Evolutionary conservation across 2,888 invertebrate species (phyloP).

Genomic region (Liopterus haemorrhoidalis): DNA sequence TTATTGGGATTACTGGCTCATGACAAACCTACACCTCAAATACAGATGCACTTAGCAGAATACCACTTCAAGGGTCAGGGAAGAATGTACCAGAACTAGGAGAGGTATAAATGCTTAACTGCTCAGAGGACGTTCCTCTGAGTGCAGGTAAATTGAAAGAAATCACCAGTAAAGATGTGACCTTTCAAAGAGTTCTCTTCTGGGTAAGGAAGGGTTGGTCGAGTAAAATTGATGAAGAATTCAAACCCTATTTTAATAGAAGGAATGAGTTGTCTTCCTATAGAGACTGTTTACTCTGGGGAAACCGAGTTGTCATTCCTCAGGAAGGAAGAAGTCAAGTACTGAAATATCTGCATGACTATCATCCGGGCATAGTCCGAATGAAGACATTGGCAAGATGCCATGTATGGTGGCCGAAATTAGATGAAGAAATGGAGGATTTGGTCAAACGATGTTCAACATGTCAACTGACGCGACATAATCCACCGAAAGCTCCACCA

Average conservation of each 20-base stretch:
- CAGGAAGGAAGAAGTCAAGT: conserved; percentile 14
- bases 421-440: conserved; percentile 10
- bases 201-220: conserved; percentile 8
- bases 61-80: conserved; percentile 7
- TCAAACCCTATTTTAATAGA: too few relatives aligned
- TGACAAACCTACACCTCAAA: conserved; percentile 17
- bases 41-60: conserved; percentile 19
- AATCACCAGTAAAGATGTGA: conserved; percentile 1
- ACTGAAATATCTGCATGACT: conserved; percentile 21
- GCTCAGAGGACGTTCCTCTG: not conserved
- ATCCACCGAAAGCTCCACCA: conserved; percentile 6
- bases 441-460: not conserved
- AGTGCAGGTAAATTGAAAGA: not conserved
- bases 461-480: conserved; percentile 6
- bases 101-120: conserved; percentile 2
- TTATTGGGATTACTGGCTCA: conserved; percentile 18
- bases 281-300: conserved; percentile 27
- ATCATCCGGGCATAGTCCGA: conserved; percentile 15
- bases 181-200: not conserved
- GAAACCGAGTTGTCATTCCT: conserved; percentile 28
- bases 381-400: conserved; percentile 10
- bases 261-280: conserved; percentile 23
- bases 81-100: conserved; percentile 6
- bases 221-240: not conserved
- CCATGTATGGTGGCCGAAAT: conserved; percentile 11